These are phyloP conservation scores for Strix aluco DNA, from an alignment of 2,113 vertebrate species.

Conservation along the genomic window DNA sequence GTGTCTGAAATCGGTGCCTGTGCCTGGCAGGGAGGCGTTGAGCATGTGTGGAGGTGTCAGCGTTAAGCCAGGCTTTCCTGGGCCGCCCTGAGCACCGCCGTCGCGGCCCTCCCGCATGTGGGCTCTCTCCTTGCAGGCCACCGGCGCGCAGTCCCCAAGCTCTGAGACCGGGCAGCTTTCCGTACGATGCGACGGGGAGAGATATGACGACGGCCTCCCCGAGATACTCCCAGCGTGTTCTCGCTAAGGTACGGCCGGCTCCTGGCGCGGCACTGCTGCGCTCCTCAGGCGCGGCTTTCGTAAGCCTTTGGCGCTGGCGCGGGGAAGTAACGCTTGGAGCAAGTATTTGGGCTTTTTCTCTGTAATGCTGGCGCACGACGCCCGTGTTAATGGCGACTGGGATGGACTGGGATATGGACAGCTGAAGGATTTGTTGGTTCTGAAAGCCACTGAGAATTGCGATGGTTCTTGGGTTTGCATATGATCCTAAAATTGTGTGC, in stretches of 20 bases:
- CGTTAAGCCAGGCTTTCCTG: neutral
- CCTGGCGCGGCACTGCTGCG: fast-evolving
- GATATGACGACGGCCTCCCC: slow-evolving; percentile 55
- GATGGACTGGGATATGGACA: neutral
- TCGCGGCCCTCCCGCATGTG: neutral
- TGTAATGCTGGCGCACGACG: neutral
- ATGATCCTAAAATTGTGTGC: fast-evolving
- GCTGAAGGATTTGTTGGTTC: neutral
- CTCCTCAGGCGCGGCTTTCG: fast-evolving
- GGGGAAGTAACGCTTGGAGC: neutral
- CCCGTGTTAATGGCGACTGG: fast-evolving
- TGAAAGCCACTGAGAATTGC: fast-evolving
- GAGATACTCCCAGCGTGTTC: neutral
- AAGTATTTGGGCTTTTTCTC: neutral
- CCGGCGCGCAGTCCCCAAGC: neutral
- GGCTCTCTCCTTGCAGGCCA: neutral
- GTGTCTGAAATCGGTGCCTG: neutral
- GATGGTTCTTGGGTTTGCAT: neutral
- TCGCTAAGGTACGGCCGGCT: slow-evolving; percentile 9
- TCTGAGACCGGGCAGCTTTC: neutral
- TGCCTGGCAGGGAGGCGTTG: neutral
- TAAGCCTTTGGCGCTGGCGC: fast-evolving
- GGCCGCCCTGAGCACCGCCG: neutral
- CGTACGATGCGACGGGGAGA: slow-evolving; percentile 19
- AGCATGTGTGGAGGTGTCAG: neutral